Evolutionary conservation across 2,888 invertebrate species (phyloP).

Genomic region (Azorinus chamasolen): DNA sequence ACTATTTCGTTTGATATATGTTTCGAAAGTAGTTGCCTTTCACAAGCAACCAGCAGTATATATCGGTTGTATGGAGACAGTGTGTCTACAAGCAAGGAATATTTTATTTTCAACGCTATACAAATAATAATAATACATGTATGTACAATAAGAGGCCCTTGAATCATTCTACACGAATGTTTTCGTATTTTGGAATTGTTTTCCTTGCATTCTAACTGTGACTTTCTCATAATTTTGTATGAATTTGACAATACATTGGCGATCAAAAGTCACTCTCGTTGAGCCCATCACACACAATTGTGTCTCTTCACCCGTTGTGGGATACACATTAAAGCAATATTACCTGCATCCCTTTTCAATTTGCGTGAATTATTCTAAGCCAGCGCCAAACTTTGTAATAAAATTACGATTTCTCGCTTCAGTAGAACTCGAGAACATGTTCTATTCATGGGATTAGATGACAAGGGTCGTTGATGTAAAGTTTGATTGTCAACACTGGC

Average conservation of each 20-base stretch:
- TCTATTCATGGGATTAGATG: slow-evolving; percentile 58
- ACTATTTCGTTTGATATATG: too few relatives aligned
- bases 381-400: slow-evolving; percentile 65
- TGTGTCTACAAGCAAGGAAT: too few relatives aligned
- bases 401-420: slow-evolving; percentile 63
- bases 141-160: too few relatives aligned
- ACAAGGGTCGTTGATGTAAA: slow-evolving; percentile 47
- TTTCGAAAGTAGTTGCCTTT: too few relatives aligned
- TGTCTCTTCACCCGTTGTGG: not conserved
- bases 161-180: too few relatives aligned
- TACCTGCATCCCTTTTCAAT: slow-evolving; percentile 65
- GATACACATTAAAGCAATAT: slow-evolving; percentile 50
- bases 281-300: not conserved
- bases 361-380: slow-evolving; percentile 58
- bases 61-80: too few relatives aligned
- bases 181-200: too few relatives aligned
- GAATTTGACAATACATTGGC: slow-evolving; percentile 20
- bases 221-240: too few relatives aligned
- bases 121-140: too few relatives aligned
- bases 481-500: slow-evolving; percentile 51
- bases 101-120: too few relatives aligned
- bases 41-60: too few relatives aligned
- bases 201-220: too few relatives aligned
- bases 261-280: slow-evolving; percentile 27
- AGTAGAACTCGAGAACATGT: slow-evolving; percentile 49